Percentiles rank a stretch among this genome's conserved stretches.
Conservation (phyloP, 2,113 vertebrate species). For the Onychostoma macrolepis region DNA sequence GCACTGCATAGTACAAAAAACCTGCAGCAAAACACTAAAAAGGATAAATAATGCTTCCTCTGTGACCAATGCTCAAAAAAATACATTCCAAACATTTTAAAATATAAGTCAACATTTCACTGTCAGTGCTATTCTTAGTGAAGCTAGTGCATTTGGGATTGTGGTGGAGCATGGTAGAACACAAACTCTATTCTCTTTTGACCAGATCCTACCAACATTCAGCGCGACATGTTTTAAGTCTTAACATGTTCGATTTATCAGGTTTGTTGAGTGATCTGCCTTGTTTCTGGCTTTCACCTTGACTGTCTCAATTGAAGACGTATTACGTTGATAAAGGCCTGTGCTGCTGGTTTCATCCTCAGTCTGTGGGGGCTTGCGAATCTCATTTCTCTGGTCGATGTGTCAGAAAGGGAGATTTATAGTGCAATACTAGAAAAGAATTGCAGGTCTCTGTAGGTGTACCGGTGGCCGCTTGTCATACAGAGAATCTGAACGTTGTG, state of each 20-base stretch:
- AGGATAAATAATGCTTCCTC: not conserved
- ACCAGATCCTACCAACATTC: not conserved
- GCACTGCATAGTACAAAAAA: slow-evolving; percentile 20
- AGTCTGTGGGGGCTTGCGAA: not conserved
- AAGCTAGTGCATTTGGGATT: not conserved
- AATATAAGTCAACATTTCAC: not conserved
- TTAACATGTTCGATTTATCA: slow-evolving; percentile 7
- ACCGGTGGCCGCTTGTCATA: not conserved
- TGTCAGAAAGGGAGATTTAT: slow-evolving; percentile 48
- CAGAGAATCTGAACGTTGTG: not conserved
- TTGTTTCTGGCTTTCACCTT: slow-evolving; percentile 36
- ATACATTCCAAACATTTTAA: not conserved
- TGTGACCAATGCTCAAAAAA: not conserved
- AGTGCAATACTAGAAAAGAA: slow-evolving; percentile 19
- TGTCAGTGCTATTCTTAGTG: not conserved
- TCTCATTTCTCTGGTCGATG: slow-evolving; percentile 42
- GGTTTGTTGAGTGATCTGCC: slow-evolving; percentile 10
- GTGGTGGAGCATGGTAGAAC: not conserved
- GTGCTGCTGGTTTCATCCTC: slow-evolving; percentile 24
- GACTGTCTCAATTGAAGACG: not conserved
- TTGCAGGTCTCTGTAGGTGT: slow-evolving; percentile 1
- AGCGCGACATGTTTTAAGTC: not conserved
- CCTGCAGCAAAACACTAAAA: not conserved
- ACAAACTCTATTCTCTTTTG: not conserved
- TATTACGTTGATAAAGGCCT: slow-evolving; percentile 37